Evolutionary conservation across 1,140 invertebrate genomes (phyloP), one percentile per base, ranked within the genome.

Genomic region (Pseudobourletiella spinata): DNA sequence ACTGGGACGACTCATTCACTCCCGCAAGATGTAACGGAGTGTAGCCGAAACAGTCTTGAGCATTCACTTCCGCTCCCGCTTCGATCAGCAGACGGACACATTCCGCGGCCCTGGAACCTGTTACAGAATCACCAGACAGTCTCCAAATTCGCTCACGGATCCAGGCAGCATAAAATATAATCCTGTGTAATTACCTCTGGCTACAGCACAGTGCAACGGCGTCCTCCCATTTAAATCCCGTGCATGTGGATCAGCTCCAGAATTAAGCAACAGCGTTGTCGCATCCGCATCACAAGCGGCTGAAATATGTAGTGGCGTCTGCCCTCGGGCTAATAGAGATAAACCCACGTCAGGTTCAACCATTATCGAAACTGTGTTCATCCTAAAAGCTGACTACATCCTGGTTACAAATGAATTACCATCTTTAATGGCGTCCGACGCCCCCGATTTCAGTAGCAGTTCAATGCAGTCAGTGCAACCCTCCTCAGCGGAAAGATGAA

Each of bases 31-130:
- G 60, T 24, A 66, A 91, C 86, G 48, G 89, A 88, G 2, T 89
- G 89, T 71, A 88, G 81, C 91, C 91, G 70, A 90, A 91, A 63
- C 87, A 85, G 70, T 95, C 91, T 68, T 87, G 79, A 65, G 81
- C 80, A 73, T 93, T 91, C 1, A 90, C 83, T 71, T 86, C 80
- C 0, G 87, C 86, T 1, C 87, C 86, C 1, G 79, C 79, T 44
- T 81, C 78, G 1, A 86, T 72, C 1, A 90, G 73, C 2, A 83
- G 71, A 57, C 80, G 79, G 8, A 86, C 84, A 56, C 84, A 82
- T 66, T 89, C 87, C 43, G 82, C 81, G 1, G 84, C 83, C 39
- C 85, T 76, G 1, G 85, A 82, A 18, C 85, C 84, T 74, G 87
- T 84, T n/a, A n/a, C n/a, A n/a, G 0, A 88, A 86, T 46, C 35